phyloP scores from a whole-genome alignment of 2,113 vertebrate species.

The Tiliqua scincoides region DNA sequence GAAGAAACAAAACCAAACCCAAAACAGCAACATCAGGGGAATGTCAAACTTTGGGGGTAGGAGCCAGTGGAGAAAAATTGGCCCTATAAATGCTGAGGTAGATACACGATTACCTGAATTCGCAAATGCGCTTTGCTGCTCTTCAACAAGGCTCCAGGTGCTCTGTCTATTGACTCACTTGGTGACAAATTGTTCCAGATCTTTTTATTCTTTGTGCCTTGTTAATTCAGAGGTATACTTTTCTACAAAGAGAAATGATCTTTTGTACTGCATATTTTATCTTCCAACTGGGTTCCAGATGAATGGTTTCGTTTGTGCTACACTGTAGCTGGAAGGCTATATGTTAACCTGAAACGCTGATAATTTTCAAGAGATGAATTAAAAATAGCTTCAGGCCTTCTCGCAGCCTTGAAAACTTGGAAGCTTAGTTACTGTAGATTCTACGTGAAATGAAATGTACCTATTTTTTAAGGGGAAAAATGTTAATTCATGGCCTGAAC shows the following conservation, averaged over 20 bases:
- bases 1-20: neutral
- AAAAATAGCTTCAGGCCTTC: neutral
- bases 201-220: conserved; percentile 10
- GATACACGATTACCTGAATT: neutral
- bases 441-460: neutral
- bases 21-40: no score
- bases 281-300: neutral
- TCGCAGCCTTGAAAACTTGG: neutral
- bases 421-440: neutral
- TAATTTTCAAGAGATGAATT: conserved; percentile 17
- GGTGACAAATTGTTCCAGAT: conserved; percentile 11
- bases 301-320: conserved; percentile 4
- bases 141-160: neutral
- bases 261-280: conserved; percentile 1
- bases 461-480: neutral
- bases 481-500: neutral
- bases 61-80: neutral
- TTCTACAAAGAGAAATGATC: neutral
- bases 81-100: neutral
- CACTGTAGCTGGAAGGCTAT: conserved; percentile 9
- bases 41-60: neutral
- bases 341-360: conserved; percentile 16
- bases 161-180: neutral
- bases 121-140: neutral
- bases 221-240: conserved; percentile 12